phyloP scores from a whole-genome alignment of 92 coral and sea anemone genomes.

The Epizoanthus fatuus region DNA sequence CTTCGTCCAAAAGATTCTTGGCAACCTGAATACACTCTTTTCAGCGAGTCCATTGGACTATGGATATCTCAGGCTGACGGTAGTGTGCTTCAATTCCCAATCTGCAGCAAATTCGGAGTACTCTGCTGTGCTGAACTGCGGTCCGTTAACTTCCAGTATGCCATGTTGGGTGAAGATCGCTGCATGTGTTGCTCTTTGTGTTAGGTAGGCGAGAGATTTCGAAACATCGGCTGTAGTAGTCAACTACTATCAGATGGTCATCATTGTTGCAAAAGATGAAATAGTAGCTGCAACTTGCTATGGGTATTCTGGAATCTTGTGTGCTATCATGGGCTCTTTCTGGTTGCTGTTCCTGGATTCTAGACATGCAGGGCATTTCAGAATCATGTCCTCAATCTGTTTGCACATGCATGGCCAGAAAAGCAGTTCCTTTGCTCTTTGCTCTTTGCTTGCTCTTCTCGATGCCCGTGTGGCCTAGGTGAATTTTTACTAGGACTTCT shows the following conservation, averaged over 20 bases:
- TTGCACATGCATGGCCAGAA: slow-evolving; percentile 55
- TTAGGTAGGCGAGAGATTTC: not conserved
- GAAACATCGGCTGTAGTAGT: slow-evolving; percentile 33
- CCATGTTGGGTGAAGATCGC: slow-evolving; percentile 9
- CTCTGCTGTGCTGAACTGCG: not conserved
- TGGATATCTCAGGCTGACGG: slow-evolving; percentile 28
- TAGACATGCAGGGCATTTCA: slow-evolving; percentile 33
- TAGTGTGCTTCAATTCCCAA: slow-evolving; percentile 40
- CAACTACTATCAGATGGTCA: slow-evolving; percentile 28
- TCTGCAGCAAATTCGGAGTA: slow-evolving; percentile 31
- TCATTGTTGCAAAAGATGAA: slow-evolving; percentile 10
- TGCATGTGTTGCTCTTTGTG: not conserved
- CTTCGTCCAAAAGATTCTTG: too few species aligned
- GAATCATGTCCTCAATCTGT: slow-evolving; percentile 32
- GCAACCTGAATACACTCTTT: not conserved
- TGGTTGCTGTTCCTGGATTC: slow-evolving; percentile 3
- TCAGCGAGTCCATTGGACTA: slow-evolving; percentile 52
- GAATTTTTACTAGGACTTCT: slow-evolving; percentile 33
- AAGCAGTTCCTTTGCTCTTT: slow-evolving; percentile 5
- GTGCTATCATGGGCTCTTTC: slow-evolving; percentile 39
- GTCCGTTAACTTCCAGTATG: slow-evolving; percentile 26
- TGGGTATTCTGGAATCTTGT: slow-evolving; percentile 43
- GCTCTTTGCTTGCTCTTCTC: slow-evolving; percentile 43
- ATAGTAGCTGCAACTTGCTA: slow-evolving; percentile 36
- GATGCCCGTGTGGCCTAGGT: slow-evolving; percentile 51